phyloP scores from a whole-genome alignment of 2,888 invertebrate species.

The Ptychoptera albimana region DNA sequence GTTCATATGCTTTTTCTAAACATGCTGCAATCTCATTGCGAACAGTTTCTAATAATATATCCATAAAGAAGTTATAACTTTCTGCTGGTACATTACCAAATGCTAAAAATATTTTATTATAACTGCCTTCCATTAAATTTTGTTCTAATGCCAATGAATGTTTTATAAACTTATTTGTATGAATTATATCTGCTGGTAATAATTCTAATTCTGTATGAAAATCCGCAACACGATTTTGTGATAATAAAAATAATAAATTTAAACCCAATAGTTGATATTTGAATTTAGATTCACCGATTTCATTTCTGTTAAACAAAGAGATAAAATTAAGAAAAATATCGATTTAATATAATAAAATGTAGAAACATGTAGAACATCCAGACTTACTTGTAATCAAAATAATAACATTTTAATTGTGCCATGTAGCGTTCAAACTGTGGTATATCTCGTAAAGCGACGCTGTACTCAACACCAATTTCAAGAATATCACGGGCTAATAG shows the following conservation, averaged over 20 bases:
- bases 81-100: slow-evolving; percentile 91
- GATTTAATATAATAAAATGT: not conserved
- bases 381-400: slow-evolving; percentile 76
- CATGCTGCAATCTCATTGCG: slow-evolving; percentile 93
- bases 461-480: slow-evolving; percentile 94
- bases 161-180: slow-evolving; percentile 83
- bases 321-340: not conserved
- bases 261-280: slow-evolving; percentile 90
- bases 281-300: slow-evolving; percentile 79
- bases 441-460: slow-evolving; percentile 82
- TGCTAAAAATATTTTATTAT: slow-evolving; percentile 90
- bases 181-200: slow-evolving; percentile 77
- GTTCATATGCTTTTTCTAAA: slow-evolving; percentile 90
- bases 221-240: slow-evolving; percentile 93
- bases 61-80: slow-evolving; percentile 92
- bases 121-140: slow-evolving; percentile 98
- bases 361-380: not conserved
- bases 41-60: slow-evolving; percentile 87
- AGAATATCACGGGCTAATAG: slow-evolving; percentile 78
- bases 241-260: slow-evolving; percentile 81
- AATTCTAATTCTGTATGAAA: slow-evolving; percentile 96
- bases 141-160: slow-evolving; percentile 94
- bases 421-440: slow-evolving; percentile 94
- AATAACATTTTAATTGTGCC: slow-evolving; percentile 94
- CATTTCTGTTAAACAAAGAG: slow-evolving; percentile 39